Base-by-base conservation (phyloP, 2,888 invertebrate species). In the Tenthredo amoena region DNA sequence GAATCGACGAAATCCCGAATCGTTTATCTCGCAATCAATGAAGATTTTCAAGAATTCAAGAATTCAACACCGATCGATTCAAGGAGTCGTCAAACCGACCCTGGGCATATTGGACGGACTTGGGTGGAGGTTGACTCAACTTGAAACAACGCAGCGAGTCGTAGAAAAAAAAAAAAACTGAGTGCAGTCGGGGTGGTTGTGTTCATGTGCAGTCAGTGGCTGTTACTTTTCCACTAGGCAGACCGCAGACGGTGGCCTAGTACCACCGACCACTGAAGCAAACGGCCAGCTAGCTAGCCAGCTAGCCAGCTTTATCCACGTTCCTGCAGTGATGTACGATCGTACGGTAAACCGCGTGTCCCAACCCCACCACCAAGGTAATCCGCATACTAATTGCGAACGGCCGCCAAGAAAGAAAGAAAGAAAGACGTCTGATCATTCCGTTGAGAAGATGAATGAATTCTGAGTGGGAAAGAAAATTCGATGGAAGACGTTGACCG, bases 261-360 rank as follows among this genome's bases (percentile, higher is more conserved):
- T 74, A 74, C 21, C n/a, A 74, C 72, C 43, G 72, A 74, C 72
- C 72, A 74, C 72, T n/a, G 43, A 40, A n/a, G 43, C 72, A 40
- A 43, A 43, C 43, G 72, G 43, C 72, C 34, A 68, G 15, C 31
- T 40, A 65, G 40, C 72, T 21, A 71, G 37, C 37, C 18, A 37
- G 71, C 71, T 62, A 65, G 40, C 40, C n/a, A 74, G 72, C 40
- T 74, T 74, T 74, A 74, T 43, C 74, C 71, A 43, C 26, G 34
- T 71, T 62, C 68, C 31, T 26, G 87, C 91, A 89, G 92, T 92
- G 92, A 92, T 92, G 88, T 90, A 92, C 89, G 91, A 89, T 87
- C 89, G 88, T 88, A 90, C 87, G 92, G 92, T 91, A 91, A 91
- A 91, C 92, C 91, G 90, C 90, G 87, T 87, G 86, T 88, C 87